Conservation (phyloP, 1,140 invertebrate species). For the Polypedilum pembai region DNA sequence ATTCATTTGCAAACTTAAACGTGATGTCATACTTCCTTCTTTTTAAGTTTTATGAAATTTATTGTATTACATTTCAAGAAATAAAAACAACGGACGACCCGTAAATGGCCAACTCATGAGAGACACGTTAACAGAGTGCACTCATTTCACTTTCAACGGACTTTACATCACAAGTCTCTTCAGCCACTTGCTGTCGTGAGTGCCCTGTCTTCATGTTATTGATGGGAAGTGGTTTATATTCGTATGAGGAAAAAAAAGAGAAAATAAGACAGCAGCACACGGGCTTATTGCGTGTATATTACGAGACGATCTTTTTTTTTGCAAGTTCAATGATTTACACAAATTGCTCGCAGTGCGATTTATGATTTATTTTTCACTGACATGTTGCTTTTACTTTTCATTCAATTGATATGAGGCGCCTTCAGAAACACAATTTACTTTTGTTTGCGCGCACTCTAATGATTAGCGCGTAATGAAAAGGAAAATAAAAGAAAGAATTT, state of each 20-base stretch:
- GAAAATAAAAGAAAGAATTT: constrained; percentile 6
- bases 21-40: constrained; percentile 11
- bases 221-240: not conserved
- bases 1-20: not conserved
- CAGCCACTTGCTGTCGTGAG: not conserved
- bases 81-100: too few relatives aligned
- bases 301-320: constrained; percentile 6
- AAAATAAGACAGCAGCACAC: not conserved
- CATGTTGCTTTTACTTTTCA: constrained; percentile 15
- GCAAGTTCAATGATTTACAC: constrained; percentile 11
- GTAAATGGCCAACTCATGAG: too few relatives aligned
- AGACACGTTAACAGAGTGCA: constrained; percentile 7
- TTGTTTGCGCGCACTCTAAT: not conserved
- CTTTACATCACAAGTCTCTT: not conserved
- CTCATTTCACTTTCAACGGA: not conserved
- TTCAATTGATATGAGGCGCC: not conserved
- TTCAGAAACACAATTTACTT: not conserved
- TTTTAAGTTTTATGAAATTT: not conserved
- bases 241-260: not conserved
- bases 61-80: too few relatives aligned
- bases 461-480: not conserved
- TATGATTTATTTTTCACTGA: not conserved
- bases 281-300: not conserved
- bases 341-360: not conserved
- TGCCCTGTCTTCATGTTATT: not conserved